Evolutionary conservation across 2,113 vertebrate genomes (phyloP), one percentile per base, ranked within the genome.

Genomic region (Manacus vitellinus): DNA sequence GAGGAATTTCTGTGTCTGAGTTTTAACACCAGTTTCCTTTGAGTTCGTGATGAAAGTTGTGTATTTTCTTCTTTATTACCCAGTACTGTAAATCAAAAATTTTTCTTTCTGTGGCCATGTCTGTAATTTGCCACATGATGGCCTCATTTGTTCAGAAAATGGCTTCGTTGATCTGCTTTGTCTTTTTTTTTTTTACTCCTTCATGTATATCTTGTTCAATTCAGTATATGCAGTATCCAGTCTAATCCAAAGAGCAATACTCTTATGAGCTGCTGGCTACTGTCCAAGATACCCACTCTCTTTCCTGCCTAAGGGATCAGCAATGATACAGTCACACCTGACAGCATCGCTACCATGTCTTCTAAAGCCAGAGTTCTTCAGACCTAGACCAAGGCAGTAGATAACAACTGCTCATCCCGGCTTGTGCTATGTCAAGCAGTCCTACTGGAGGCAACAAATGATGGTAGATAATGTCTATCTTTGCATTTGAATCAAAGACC

Each of bases 81-180:
- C 20, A 46, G 9, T 41, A 58, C 14, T 62, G 16, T 51, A 58
- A n/a, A 74, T 33, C 14, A 86, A 9, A 30, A 2, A 20, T 24
- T 86, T 88, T 82, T 89, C 24, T 76, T 68, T 51, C 46, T 47
- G 13, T 47, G 46, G 20, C 49, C 49, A 47, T 89, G 44, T 73
- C 55, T 68, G 87, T 82, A 49, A 76, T 68, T 73, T 94, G 75
- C 94, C 96, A 93, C 96, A 88, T 41, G 92, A 90, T 92, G 92
- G 75, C 94, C 95, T 93, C 85, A 52, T 93, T 68, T 65, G 18
- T 72, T 85, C 71, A 80, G 47, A 81, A 84, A 85, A 55, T 55
- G 65, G 20, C 3, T 56, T 61, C 43, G 2, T 15, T 82, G 28
- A 15, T 28, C 17, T 59, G 8, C 12, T n/a, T 30, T 58, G 43